Conservation (phyloP, 2,797 vertebrate species). For the Platalea minor region DNA sequence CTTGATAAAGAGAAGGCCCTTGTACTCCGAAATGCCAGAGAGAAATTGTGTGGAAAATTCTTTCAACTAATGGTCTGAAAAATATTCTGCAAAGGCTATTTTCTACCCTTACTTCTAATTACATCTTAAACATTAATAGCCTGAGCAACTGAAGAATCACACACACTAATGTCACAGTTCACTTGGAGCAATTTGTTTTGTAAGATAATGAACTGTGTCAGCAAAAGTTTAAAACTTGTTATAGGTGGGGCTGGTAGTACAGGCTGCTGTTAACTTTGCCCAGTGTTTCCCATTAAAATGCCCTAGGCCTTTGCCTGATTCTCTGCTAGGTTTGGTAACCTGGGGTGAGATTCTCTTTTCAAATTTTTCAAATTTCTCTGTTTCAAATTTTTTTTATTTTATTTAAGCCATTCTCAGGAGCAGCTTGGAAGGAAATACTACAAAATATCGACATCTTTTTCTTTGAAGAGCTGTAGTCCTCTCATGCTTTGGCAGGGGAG, state of each 20-base stretch:
- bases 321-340: neutral
- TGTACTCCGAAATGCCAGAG: slow-evolving; percentile 27
- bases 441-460: neutral
- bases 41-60: slow-evolving; percentile 70
- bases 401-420: neutral
- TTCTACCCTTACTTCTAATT: slow-evolving; percentile 58
- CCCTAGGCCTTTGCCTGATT: neutral
- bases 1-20: slow-evolving; percentile 17
- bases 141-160: slow-evolving; percentile 24
- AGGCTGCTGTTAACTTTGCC: neutral
- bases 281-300: neutral
- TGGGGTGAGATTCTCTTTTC: neutral
- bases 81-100: slow-evolving; percentile 65
- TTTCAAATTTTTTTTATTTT: neutral
- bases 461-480: neutral
- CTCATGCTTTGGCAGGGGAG: neutral
- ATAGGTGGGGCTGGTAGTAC: neutral
- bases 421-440: neutral
- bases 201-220: slow-evolving; percentile 55
- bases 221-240: slow-evolving; percentile 22
- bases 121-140: slow-evolving; percentile 60
- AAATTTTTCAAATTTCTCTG: neutral
- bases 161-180: slow-evolving; percentile 51
- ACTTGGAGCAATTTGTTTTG: slow-evolving; percentile 55
- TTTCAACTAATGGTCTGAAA: slow-evolving; percentile 67